These are phyloP conservation scores for Hermaeophaga mercurialis DNA, from an alignment of 2,888 invertebrate genomes.

Conservation along the genomic window DNA sequence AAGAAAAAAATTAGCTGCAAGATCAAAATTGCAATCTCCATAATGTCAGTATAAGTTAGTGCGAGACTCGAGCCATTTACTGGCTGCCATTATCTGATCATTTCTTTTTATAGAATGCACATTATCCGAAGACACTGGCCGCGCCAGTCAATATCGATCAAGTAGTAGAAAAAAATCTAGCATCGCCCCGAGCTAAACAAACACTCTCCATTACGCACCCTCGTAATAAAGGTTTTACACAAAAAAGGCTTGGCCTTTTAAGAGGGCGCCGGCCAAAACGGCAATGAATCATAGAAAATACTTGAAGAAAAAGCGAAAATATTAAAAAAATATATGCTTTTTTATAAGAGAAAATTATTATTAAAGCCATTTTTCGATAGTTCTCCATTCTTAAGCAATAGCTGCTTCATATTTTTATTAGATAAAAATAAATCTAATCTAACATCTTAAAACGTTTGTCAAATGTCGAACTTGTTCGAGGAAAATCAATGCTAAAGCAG, in stretches of 20 bases:
- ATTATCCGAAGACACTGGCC: conserved; percentile 21
- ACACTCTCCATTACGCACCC: conserved; percentile 28
- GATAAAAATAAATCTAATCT: no score
- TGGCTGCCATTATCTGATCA: conserved; percentile 11
- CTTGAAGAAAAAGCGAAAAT: no score
- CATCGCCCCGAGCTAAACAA: conserved; percentile 19
- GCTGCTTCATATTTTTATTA: no score
- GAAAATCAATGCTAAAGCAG: no score
- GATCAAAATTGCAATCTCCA: conserved; percentile 8
- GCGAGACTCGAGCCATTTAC: conserved; percentile 2
- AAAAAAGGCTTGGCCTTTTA: conserved; percentile 12
- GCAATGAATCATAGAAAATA: no score
- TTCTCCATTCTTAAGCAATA: no score
- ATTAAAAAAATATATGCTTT: no score
- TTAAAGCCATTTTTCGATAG: no score
- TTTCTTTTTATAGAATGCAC: conserved; percentile 13
- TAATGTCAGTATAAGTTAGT: not conserved
- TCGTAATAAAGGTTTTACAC: conserved; percentile 17
- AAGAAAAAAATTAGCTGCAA: conserved; percentile 7
- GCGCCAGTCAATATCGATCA: conserved; percentile 17
- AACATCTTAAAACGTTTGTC: no score
- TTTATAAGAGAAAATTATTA: no score
- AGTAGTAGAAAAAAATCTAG: conserved; percentile 23
- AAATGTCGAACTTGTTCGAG: no score
- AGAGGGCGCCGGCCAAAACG: no score